These are phyloP conservation scores for Agriopis aurantiaria DNA, from an alignment of 2,888 invertebrate genomes.

Conservation along the genomic window DNA sequence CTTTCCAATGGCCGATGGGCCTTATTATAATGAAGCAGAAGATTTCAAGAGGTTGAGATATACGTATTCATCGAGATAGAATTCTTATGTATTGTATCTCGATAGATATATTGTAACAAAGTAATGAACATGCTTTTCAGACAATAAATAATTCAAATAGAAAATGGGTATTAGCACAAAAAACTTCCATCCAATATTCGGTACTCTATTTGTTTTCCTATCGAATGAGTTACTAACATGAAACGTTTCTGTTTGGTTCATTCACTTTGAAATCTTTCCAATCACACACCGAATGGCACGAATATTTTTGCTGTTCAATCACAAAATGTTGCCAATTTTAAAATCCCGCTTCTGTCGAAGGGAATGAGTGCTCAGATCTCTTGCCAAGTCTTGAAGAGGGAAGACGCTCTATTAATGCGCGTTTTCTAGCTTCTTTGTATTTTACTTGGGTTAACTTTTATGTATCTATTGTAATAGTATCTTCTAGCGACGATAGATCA, in stretches of 20 bases:
- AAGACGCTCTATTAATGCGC: conserved; percentile 3
- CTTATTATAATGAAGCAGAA: background rate
- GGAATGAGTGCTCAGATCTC: conserved; percentile 36
- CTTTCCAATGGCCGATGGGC: too few relatives aligned
- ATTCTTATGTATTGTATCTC: too few relatives aligned
- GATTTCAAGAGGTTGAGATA: conserved; percentile 1
- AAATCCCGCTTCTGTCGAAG: conserved; percentile 6
- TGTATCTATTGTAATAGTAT: background rate
- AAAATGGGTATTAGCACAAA: background rate
- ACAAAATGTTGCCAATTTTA: conserved; percentile 29
- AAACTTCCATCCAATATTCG: conserved; percentile 7
- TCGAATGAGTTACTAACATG: conserved; percentile 20
- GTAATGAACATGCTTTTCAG: too few relatives aligned
- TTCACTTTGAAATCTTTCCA: conserved; percentile 13
- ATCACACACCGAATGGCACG: conserved; percentile 14
- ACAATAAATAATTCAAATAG: too few relatives aligned
- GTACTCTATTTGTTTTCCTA: conserved; percentile 11
- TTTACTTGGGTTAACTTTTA: background rate
- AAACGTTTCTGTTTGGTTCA: conserved; percentile 23
- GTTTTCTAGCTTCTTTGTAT: background rate
- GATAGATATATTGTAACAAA: conserved; percentile 3
- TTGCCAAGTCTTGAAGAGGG: conserved; percentile 26
- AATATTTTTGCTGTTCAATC: conserved; percentile 30
- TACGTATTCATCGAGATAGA: too few relatives aligned
- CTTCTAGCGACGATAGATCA: too few relatives aligned